Percentiles rank a stretch among this genome's conserved stretches.
Conservation (phyloP, 2,797 vertebrate species). For the Hapalemur alaotrensis region DNA sequence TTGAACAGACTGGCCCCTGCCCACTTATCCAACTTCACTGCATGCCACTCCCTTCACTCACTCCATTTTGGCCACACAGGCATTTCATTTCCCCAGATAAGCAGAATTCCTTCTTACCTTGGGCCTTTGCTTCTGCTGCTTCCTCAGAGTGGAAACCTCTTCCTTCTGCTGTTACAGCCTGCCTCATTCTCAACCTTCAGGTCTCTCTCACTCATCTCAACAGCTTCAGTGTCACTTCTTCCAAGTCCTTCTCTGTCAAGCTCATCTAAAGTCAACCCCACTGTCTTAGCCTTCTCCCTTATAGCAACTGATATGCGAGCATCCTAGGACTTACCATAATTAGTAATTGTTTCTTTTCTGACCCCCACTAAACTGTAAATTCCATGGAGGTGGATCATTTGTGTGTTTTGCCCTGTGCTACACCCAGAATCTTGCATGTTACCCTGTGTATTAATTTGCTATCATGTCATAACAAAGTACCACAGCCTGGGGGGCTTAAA, state of each 20-base stretch:
- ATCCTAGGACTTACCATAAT: neutral
- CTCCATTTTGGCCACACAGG: neutral
- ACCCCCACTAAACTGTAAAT: neutral
- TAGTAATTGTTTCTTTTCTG: neutral
- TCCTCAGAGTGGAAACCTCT: neutral
- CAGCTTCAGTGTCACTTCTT: neutral
- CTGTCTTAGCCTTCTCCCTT: neutral
- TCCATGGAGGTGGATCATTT: neutral
- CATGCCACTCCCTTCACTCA: neutral
- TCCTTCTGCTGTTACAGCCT: neutral
- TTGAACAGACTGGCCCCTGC: neutral
- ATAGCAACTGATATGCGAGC: neutral
- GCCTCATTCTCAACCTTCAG: neutral
- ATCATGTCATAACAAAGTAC: neutral
- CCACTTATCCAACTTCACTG: neutral
- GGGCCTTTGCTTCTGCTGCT: neutral
- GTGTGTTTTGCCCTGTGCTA: neutral
- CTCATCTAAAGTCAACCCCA: neutral
- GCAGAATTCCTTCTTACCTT: neutral
- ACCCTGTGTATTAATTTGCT: neutral
- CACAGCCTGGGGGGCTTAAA: neutral
- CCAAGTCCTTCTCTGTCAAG: neutral
- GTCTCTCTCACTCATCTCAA: neutral
- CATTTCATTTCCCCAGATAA: neutral
- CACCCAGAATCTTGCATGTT: neutral